phyloP scores from a whole-genome alignment of 1,140 invertebrate genomes.

The Elymnias hypermnestra region DNA sequence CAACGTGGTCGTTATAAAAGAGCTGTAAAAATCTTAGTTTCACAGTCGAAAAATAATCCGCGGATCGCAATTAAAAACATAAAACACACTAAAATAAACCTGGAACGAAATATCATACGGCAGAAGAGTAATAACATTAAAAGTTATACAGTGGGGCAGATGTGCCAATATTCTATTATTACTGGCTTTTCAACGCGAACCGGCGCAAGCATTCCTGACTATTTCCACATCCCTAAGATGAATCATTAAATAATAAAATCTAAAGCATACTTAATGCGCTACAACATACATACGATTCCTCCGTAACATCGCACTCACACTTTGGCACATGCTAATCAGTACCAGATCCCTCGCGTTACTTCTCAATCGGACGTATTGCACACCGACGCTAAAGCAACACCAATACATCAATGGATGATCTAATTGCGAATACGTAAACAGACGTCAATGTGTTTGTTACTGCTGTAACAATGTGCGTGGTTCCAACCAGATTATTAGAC shows the following conservation, averaged over 20 bases:
- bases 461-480: constrained; percentile 62
- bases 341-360: constrained; percentile 61
- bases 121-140: constrained; percentile 69
- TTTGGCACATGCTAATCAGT: constrained; percentile 61
- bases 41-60: constrained; percentile 57
- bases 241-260: constrained; percentile 76
- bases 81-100: constrained; percentile 71
- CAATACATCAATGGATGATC: constrained; percentile 66
- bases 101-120: constrained; percentile 58
- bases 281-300: constrained; percentile 53
- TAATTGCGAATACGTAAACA: constrained; percentile 71
- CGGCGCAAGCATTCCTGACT: constrained; percentile 69
- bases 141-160: constrained; percentile 70
- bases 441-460: constrained; percentile 59
- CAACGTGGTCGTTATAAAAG: constrained; percentile 56
- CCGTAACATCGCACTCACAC: constrained; percentile 53
- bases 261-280: constrained; percentile 73
- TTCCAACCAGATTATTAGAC: constrained; percentile 61
- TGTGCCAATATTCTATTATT: constrained; percentile 76
- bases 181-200: constrained; percentile 69
- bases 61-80: constrained; percentile 71
- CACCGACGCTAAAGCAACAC: constrained; percentile 38
- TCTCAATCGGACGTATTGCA: constrained; percentile 58
- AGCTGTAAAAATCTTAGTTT: constrained; percentile 65
- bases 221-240: constrained; percentile 75